Conservation (phyloP, 1,140 invertebrate species). For the Pseudobourletiella spinata region DNA sequence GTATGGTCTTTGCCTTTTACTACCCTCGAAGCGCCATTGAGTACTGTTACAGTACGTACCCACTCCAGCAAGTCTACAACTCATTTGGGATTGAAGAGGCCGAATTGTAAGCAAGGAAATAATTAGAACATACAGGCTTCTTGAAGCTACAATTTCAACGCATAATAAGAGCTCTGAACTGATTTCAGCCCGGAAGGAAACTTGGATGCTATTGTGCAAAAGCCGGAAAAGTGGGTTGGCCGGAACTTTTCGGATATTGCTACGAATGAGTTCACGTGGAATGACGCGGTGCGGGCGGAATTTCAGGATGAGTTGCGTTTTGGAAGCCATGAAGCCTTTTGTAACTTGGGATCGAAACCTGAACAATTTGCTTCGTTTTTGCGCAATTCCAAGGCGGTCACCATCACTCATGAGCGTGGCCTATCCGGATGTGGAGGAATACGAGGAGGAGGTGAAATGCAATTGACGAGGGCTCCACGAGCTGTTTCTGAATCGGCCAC, state of each 20-base stretch:
- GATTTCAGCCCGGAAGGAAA: not conserved
- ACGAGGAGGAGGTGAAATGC: no score
- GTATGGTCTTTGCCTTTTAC: conserved; percentile 14
- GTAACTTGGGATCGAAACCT: no score
- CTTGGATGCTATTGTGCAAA: not conserved
- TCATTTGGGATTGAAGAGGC: conserved; percentile 15
- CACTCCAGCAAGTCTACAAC: not conserved
- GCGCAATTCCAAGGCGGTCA: no score
- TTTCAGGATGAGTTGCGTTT: not conserved
- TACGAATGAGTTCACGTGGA: not conserved
- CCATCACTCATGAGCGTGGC: not conserved
- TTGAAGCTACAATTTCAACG: not conserved
- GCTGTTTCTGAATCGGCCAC: no score
- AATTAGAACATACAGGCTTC: no score
- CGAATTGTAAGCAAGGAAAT: not conserved
- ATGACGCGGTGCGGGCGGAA: not conserved
- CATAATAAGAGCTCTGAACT: not conserved
- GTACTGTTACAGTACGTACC: conserved; percentile 8
- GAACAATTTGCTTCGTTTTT: no score
- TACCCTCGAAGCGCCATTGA: conserved; percentile 10
- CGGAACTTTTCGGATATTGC: not conserved
- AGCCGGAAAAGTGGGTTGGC: not conserved
- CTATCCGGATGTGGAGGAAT: no score
- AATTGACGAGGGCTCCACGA: no score
- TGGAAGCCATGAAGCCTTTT: no score